Base-by-base conservation (phyloP, 2,888 invertebrate species). In the Lasiommata megera region DNA sequence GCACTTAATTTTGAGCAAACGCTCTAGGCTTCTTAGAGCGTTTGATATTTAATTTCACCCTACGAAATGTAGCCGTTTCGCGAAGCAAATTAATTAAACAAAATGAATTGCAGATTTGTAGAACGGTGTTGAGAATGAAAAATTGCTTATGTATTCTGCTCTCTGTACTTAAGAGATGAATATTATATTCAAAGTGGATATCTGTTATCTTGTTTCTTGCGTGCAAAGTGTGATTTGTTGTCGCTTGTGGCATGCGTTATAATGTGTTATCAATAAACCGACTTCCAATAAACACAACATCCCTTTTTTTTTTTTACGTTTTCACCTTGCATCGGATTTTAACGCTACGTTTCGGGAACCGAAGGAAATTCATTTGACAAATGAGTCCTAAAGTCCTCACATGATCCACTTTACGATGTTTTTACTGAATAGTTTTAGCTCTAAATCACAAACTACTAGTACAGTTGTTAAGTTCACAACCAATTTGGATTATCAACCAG, bases 31-130 rank as follows among this genome's bases (percentile, higher is more conserved):
- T 40, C 41, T 41, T 34, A 51, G 23, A 53, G 29, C 40, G 37
- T 57, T 52, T 57, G 31, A 60, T 52, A 54, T 59, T 58, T 52
- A 63, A 58, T 63, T 58, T 56, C 31, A 57, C 55, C 54, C 59
- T 18, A 40, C 44, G 48, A 55, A 60, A 58, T 58, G 50, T 54
- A 58, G 47, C 38, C 48, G 60, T 64, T 54, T 56, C 54, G 60
- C 53, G 56, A 23, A 64, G 60, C 43, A 62, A 65, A 67, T 64
- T 65, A 67, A 67, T 67, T 67, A 64, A 60, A 61, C 56, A 44
- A 58, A 66, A 62, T 64, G 62, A 61, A 64, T 58, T 61, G 58
- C 62, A 56, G 47, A 57, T 50, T 56, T 47, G 18, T 56, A 56
- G 37, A 38, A 61, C 56, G 51, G 56, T 60, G 54, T 58, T 50